phyloP scores from a whole-genome alignment of 2,888 invertebrate genomes.

The Mesorhabditis sp. region DNA sequence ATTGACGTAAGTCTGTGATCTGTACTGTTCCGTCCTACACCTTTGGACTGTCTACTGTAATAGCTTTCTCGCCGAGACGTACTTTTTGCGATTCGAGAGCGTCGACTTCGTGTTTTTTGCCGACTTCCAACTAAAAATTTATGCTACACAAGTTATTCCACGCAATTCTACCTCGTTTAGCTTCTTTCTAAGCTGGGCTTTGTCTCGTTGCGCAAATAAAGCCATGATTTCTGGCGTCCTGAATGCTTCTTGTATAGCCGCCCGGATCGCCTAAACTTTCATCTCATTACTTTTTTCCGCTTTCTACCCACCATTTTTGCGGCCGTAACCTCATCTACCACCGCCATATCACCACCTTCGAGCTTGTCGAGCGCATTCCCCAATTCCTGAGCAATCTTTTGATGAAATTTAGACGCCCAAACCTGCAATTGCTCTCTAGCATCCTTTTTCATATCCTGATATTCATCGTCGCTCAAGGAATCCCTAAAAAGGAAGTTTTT shows the following conservation, averaged over 20 bases:
- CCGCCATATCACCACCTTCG: constrained; percentile 28
- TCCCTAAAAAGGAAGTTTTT: constrained; percentile 61
- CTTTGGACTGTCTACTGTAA: no score
- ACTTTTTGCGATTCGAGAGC: no score
- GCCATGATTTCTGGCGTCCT: constrained; percentile 74
- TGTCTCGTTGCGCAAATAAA: constrained; percentile 72
- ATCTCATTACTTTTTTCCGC: neutral
- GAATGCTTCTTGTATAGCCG: constrained; percentile 73
- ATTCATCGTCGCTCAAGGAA: constrained; percentile 69
- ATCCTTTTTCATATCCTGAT: constrained; percentile 70
- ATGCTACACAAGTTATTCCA: no score
- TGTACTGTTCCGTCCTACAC: no score
- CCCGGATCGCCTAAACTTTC: constrained; percentile 68
- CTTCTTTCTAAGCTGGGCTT: constrained; percentile 68
- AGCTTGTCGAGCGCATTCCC: constrained; percentile 61
- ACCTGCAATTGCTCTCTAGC: constrained; percentile 68
- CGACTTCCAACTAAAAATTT: no score
- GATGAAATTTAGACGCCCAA: neutral
- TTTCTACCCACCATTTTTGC: constrained; percentile 21
- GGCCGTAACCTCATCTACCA: constrained; percentile 29
- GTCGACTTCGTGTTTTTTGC: no score
- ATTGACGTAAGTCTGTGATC: no score
- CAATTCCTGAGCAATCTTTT: constrained; percentile 66
- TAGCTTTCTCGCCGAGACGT: no score
- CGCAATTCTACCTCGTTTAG: constrained; percentile 57